Conservation (phyloP, 2,888 invertebrate genomes). For the Lasiommata megera region DNA sequence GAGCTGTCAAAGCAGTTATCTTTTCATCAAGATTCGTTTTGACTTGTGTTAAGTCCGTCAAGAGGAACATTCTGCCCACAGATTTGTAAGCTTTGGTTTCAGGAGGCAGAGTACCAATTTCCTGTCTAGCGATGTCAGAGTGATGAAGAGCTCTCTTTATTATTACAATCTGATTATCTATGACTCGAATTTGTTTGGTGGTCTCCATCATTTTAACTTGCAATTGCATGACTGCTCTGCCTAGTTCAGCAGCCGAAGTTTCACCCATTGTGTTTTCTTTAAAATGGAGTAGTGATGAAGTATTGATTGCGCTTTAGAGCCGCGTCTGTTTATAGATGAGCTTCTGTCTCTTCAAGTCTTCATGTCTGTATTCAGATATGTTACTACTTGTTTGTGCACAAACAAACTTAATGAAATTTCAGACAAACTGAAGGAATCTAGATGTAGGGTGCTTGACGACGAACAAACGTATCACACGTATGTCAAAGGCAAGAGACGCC, state of each 20-base stretch:
- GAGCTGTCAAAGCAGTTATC: conserved; percentile 80
- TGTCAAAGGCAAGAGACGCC: too few relatives aligned
- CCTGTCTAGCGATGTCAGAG: conserved; percentile 86
- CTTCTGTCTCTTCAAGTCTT: too few relatives aligned
- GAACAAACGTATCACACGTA: too few relatives aligned
- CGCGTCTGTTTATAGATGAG: too few relatives aligned
- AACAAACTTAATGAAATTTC: too few relatives aligned
- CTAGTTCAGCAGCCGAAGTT: conserved; percentile 81
- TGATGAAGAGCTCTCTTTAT: conserved; percentile 85
- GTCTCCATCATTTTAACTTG: conserved; percentile 91
- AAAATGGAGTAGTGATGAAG: too few relatives aligned
- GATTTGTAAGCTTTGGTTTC: conserved; percentile 89
- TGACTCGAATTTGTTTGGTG: conserved; percentile 88
- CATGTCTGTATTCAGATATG: too few relatives aligned
- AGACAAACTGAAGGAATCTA: too few relatives aligned
- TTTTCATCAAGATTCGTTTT: conserved; percentile 79
- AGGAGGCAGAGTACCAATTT: conserved; percentile 81
- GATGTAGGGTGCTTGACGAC: too few relatives aligned
- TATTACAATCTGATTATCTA: conserved; percentile 89
- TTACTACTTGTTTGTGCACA: too few relatives aligned
- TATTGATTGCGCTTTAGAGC: too few relatives aligned
- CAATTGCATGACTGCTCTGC: conserved; percentile 89
- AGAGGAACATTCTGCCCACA: conserved; percentile 91
- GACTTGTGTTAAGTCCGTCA: conserved; percentile 84
- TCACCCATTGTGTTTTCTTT: conserved; percentile 69